Evolutionary conservation across 2,888 invertebrate genomes (phyloP).

Genomic region (Nemapogon koenigi): DNA sequence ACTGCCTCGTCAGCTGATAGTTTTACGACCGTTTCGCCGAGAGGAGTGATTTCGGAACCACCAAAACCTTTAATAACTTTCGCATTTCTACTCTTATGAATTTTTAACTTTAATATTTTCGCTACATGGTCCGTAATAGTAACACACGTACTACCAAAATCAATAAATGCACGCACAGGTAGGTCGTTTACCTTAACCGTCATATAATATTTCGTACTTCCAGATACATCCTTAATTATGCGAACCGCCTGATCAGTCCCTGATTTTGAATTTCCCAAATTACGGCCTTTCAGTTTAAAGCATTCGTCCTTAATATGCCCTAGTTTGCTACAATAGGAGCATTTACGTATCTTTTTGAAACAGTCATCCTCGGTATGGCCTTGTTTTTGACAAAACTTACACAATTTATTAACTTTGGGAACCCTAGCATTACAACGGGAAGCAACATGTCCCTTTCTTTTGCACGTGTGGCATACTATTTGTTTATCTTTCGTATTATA

Average conservation of each 20-base stretch:
- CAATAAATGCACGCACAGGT: conserved; percentile 6
- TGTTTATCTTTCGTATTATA: background rate
- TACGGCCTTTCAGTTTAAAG: conserved; percentile 1
- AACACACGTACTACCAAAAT: conserved; percentile 11
- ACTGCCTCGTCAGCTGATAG: conserved; percentile 4
- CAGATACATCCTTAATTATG: background rate
- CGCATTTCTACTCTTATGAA: background rate
- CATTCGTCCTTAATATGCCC: conserved; percentile 1
- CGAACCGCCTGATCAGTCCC: background rate
- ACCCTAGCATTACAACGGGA: background rate
- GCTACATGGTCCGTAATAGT: conserved; percentile 3
- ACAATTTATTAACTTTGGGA: background rate
- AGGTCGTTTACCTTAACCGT: conserved; percentile 5
- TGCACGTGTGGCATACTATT: background rate
- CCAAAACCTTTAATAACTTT: conserved; percentile 8
- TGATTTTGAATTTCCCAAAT: background rate
- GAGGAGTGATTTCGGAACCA: conserved; percentile 1
- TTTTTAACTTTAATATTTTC: background rate
- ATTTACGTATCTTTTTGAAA: background rate
- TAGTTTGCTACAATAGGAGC: background rate
- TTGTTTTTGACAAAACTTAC: background rate
- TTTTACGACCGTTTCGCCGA: conserved; percentile 1
- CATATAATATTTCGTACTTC: conserved; percentile 8
- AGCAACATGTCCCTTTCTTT: background rate
- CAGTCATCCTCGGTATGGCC: background rate